These are phyloP conservation scores for Habrosyne pyritoides DNA, from an alignment of 2,888 invertebrate species.

Conservation along the genomic window DNA sequence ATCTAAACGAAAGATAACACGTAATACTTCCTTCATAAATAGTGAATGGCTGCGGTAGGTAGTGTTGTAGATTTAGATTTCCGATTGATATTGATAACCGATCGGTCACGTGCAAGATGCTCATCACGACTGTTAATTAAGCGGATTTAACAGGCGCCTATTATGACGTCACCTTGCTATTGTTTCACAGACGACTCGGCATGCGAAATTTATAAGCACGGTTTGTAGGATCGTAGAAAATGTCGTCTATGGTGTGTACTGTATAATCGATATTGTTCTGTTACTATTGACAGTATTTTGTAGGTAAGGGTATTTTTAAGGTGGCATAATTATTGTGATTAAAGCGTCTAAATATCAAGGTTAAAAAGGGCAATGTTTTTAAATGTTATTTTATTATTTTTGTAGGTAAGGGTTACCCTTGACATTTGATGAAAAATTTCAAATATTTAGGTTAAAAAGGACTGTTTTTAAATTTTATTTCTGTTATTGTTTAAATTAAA, in stretches of 20 bases:
- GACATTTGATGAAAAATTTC: too few relatives aligned
- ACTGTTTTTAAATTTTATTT: too few relatives aligned
- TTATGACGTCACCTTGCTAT: conserved; percentile 54
- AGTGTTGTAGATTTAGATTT: conserved; percentile 60
- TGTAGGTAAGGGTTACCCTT: too few relatives aligned
- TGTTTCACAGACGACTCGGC: conserved; percentile 3
- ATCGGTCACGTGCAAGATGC: conserved; percentile 69
- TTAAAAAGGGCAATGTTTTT: too few relatives aligned
- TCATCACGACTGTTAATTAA: conserved; percentile 61
- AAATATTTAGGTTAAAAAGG: neutral
- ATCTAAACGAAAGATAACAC: conserved; percentile 29
- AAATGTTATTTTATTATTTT: too few relatives aligned
- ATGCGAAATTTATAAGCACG: conserved; percentile 9
- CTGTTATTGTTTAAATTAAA: too few relatives aligned
- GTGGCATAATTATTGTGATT: too few relatives aligned
- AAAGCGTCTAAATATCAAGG: too few relatives aligned
- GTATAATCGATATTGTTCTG: too few relatives aligned
- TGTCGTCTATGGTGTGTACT: too few relatives aligned
- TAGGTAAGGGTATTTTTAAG: too few relatives aligned
- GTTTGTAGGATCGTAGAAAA: neutral
- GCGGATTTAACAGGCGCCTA: conserved; percentile 62
- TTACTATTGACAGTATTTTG: neutral
- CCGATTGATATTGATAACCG: conserved; percentile 68
- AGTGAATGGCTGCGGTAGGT: conserved; percentile 70
- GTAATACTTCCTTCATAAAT: conserved; percentile 40